These are phyloP conservation scores for Amphibalanus amphitrite DNA, from an alignment of 1,140 invertebrate species.

Conservation along the genomic window DNA sequence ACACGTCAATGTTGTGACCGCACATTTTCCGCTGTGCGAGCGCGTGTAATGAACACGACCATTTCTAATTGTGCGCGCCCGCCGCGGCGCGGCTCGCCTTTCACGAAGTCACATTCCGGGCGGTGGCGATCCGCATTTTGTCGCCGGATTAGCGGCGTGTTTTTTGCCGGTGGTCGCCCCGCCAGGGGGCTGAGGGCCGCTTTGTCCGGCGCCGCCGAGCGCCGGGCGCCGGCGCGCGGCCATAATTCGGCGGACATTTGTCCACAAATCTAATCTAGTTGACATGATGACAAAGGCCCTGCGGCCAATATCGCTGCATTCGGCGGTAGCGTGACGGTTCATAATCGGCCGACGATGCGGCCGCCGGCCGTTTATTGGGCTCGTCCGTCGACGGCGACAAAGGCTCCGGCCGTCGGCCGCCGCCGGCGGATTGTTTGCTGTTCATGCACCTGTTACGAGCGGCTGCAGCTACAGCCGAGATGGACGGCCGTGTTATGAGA, in stretches of 20 bases:
- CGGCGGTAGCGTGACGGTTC: background rate
- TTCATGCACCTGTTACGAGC: conserved; percentile 1
- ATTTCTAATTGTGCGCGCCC: background rate
- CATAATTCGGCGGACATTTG: background rate
- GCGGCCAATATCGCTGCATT: background rate
- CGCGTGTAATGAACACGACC: background rate
- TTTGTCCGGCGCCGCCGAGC: background rate
- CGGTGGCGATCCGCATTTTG: background rate
- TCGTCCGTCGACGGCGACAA: background rate
- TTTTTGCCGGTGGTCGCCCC: background rate
- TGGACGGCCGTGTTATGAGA: background rate
- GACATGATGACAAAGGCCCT: background rate
- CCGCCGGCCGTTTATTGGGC: background rate
- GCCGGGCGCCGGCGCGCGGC: too few species aligned
- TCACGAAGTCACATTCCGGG: background rate
- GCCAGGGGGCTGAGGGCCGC: too few species aligned
- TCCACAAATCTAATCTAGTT: conserved; percentile 2
- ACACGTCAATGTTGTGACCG: background rate
- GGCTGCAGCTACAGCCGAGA: background rate
- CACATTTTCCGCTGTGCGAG: background rate
- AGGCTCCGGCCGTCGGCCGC: background rate
- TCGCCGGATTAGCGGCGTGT: background rate
- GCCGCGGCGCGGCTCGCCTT: background rate
- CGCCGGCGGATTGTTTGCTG: background rate
- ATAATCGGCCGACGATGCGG: background rate